A percentile compares a stretch with the other conserved stretches of the same genome.
These are phyloP conservation scores for Strongylocentrotus purpuratus DNA, from an alignment of 35 echinoderm and acorn worm genomes.

Conservation along the genomic window DNA sequence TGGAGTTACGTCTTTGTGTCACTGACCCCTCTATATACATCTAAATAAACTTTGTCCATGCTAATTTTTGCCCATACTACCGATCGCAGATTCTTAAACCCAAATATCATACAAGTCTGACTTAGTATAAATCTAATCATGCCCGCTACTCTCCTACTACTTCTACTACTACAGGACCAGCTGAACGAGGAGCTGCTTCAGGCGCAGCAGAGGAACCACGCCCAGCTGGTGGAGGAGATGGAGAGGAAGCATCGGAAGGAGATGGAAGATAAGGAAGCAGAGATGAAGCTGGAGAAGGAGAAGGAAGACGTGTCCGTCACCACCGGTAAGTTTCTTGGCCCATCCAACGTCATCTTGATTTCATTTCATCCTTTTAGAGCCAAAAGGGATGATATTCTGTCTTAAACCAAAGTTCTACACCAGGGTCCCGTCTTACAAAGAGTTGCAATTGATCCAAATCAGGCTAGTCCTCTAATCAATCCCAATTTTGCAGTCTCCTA, in stretches of 20 bases:
- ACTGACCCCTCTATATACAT: too few species aligned
- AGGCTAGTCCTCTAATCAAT: too few species aligned
- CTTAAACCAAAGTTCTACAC: too few species aligned
- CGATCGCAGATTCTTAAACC: too few species aligned
- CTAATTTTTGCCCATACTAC: neutral
- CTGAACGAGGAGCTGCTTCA: slow-evolving; percentile 50
- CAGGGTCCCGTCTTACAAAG: too few species aligned
- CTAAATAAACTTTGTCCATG: too few species aligned
- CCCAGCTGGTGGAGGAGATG: slow-evolving; percentile 55
- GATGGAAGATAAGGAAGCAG: slow-evolving; percentile 62
- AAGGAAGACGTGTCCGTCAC: slow-evolving; percentile 63
- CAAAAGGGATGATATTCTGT: too few species aligned
- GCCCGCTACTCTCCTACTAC: neutral
- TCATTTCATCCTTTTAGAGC: neutral
- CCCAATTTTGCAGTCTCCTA: too few species aligned
- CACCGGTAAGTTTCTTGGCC: slow-evolving; percentile 50
- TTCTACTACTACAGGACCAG: slow-evolving; percentile 27
- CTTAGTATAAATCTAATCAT: neutral
- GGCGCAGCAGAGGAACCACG: slow-evolving; percentile 63
- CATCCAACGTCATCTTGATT: neutral
- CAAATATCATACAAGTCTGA: neutral
- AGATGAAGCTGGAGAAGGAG: slow-evolving; percentile 59
- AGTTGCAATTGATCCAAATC: too few species aligned
- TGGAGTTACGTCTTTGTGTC: too few species aligned
- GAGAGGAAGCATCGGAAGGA: slow-evolving; percentile 59